phyloP scores from a whole-genome alignment of 2,888 invertebrate genomes.

The Venustoraphidia nigricollis region DNA sequence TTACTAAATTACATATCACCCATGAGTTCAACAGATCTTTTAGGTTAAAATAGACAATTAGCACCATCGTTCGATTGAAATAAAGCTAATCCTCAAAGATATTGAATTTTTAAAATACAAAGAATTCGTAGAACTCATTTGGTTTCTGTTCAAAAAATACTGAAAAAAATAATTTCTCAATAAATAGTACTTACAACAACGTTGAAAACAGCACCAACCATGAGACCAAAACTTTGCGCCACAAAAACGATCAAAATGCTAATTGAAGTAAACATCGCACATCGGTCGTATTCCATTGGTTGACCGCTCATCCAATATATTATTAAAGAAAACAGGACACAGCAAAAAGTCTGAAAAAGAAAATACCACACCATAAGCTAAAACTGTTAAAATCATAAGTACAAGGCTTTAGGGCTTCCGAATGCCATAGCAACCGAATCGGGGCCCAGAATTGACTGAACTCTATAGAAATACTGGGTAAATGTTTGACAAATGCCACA shows the following conservation, averaged over 20 bases:
- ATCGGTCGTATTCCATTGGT: slow-evolving; percentile 62
- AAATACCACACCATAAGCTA: background rate
- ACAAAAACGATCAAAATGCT: slow-evolving; percentile 73
- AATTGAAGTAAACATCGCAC: slow-evolving; percentile 72
- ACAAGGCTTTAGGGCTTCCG: too few species aligned
- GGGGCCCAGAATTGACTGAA: too few species aligned
- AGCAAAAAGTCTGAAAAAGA: slow-evolving; percentile 43
- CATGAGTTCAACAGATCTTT: too few species aligned
- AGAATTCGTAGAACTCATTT: too few species aligned
- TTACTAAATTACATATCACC: too few species aligned
- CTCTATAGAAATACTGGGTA: too few species aligned
- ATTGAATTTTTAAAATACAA: background rate
- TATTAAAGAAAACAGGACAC: slow-evolving; percentile 52
- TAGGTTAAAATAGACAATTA: too few species aligned
- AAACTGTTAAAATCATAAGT: too few species aligned
- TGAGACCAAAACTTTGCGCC: slow-evolving; percentile 82
- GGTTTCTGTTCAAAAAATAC: background rate
- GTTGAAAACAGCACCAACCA: slow-evolving; percentile 78
- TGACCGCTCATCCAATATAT: slow-evolving; percentile 85
- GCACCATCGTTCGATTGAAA: too few species aligned
- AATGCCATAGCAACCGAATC: too few species aligned
- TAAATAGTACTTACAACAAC: slow-evolving; percentile 52
- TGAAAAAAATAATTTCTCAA: slow-evolving; percentile 15
- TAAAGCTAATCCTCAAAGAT: background rate
- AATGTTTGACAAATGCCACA: too few species aligned